These are phyloP conservation scores for Bellardia bayeri DNA, from an alignment of 2,888 invertebrate genomes.

Conservation along the genomic window DNA sequence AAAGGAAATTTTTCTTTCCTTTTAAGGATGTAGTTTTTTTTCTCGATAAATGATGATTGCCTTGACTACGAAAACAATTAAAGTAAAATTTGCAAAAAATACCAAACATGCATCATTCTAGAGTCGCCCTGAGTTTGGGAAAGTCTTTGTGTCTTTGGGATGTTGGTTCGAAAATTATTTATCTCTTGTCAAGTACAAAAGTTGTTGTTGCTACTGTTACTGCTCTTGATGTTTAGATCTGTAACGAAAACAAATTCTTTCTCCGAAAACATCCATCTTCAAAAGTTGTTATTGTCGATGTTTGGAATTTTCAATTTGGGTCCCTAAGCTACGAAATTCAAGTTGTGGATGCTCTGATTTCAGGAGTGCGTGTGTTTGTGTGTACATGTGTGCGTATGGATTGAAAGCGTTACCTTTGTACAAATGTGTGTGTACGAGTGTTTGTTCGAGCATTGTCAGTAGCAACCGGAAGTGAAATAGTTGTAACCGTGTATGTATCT, in stretches of 20 bases:
- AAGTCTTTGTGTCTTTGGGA: conserved; percentile 26
- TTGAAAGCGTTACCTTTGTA: conserved; percentile 27
- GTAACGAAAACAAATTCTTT: conserved; percentile 56
- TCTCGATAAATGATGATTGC: conserved; percentile 22
- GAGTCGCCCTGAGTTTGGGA: conserved; percentile 24
- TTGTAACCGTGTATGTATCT: conserved; percentile 48
- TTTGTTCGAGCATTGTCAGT: conserved; percentile 69
- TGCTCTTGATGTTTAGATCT: conserved; percentile 59
- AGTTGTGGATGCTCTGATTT: conserved; percentile 30
- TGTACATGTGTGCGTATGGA: conserved; percentile 12
- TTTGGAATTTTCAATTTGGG: conserved; percentile 70
- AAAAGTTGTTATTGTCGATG: conserved; percentile 67
- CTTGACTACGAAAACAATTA: conserved; percentile 67
- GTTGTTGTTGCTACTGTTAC: conserved; percentile 39
- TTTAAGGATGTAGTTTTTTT: background rate
- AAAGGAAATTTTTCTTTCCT: too few relatives aligned
- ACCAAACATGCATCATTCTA: conserved; percentile 26
- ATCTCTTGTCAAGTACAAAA: conserved; percentile 37
- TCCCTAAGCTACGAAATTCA: conserved; percentile 65
- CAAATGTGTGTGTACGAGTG: conserved; percentile 17
- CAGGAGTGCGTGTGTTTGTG: background rate
- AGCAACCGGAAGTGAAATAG: conserved; percentile 74
- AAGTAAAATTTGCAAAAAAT: conserved; percentile 35
- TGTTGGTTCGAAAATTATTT: conserved; percentile 29
- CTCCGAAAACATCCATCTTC: conserved; percentile 60